Base-by-base conservation (phyloP, 2,888 invertebrate species). In the Syrista parreyssii region DNA sequence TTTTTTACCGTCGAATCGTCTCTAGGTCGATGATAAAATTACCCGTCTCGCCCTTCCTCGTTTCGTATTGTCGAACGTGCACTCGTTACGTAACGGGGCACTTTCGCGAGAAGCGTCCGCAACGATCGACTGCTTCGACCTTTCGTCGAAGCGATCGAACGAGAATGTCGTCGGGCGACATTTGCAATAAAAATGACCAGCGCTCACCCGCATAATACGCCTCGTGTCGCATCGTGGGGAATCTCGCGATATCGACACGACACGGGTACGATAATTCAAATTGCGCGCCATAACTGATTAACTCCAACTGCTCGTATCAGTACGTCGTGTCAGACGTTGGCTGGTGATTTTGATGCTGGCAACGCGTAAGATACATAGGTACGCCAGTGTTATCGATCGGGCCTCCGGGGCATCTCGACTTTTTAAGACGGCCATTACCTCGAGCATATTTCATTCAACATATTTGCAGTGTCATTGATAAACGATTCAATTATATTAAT, bases 381-480 rank as follows among this genome's bases (percentile, higher is more conserved):
- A 80, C 76, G 76, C 77, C 76, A 80, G 88, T 86, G 86, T 88
- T 88, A 87, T 88, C 88, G 87, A 88, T 88, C 86, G 84, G 80
- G 84, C 84, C 87, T 87, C 84, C 82, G 79, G 84, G 85, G 81
- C 80, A 81, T 82, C 85, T 83, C 80, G 80, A 81, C 79, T 87
- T 88, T 86, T 87, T 86, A 84, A 78, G 75, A 75, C 81, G 75
- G 81, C 84, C 83, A 87, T 86, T 87, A 86, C 86, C 82, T 79
- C 84, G 81, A 85, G 83, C 85, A 83, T 88, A 88, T 87, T 86
- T 88, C 87, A 86, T 85, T 84, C 84, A 85, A 81, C 85, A 83
- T 87, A 88, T 88, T 87, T 86, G 85, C 85, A 84, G 82, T 87
- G 87, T 87, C 87, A 86, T 87, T 88, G 88, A 88, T 88, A 88